Evolutionary conservation across 2,113 vertebrate genomes (phyloP).

Genomic region (Cavia aperea): DNA sequence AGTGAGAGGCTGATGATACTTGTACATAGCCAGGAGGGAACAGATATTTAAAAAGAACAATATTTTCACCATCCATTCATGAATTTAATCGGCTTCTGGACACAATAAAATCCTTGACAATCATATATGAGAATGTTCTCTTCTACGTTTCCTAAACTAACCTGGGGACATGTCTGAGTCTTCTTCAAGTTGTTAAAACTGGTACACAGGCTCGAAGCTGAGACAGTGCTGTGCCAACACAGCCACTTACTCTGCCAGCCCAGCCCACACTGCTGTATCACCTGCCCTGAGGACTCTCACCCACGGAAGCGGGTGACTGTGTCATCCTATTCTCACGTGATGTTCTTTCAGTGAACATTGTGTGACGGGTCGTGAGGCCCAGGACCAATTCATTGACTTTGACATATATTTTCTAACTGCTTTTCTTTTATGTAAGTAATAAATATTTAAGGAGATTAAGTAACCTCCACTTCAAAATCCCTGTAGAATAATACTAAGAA

Average conservation of each 20-base stretch:
- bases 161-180: background rate
- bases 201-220: background rate
- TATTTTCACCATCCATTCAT: background rate
- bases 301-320: background rate
- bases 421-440: constrained; percentile 18
- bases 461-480: background rate
- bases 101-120: background rate
- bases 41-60: constrained; percentile 23
- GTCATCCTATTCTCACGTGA: background rate
- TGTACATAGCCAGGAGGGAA: background rate
- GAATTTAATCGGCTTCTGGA: background rate
- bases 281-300: background rate
- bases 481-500: background rate
- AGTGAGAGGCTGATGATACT: background rate
- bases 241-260: background rate
- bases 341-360: background rate
- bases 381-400: background rate
- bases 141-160: background rate
- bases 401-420: background rate
- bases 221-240: background rate
- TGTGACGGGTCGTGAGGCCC: background rate
- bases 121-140: background rate
- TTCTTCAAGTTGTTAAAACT: background rate
- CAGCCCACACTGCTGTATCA: background rate
- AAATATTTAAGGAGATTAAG: background rate